Percentiles rank a stretch among this genome's conserved stretches.
phyloP scores from a whole-genome alignment of 2,888 invertebrate genomes.

The Zonitis immaculata region DNA sequence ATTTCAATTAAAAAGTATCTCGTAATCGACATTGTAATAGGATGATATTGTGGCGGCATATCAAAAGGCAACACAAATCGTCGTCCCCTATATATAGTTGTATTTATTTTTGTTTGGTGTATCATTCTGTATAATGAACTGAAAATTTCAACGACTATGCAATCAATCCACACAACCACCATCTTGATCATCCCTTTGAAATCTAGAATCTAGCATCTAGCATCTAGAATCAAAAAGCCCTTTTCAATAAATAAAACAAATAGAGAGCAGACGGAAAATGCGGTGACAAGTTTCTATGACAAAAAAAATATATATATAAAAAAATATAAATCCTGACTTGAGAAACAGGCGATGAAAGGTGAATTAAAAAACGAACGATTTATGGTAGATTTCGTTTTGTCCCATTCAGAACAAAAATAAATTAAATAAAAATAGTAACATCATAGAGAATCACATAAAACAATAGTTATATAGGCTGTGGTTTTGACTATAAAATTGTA shows the following conservation, averaged over 20 bases:
- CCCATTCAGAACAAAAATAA: neutral
- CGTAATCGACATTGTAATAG: conserved; percentile 21
- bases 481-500: neutral
- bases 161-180: neutral
- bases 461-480: neutral
- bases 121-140: conserved; percentile 24
- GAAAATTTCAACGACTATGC: neutral
- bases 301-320: no score
- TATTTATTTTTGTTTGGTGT: conserved; percentile 17
- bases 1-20: conserved; percentile 21
- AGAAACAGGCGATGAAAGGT: conserved; percentile 17
- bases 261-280: conserved; percentile 5
- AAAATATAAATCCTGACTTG: conserved; percentile 11
- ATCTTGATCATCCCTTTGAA: neutral
- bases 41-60: conserved; percentile 21
- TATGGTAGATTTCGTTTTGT: conserved; percentile 2
- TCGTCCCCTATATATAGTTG: conserved; percentile 6
- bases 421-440: neutral
- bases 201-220: neutral
- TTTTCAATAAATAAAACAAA: conserved; percentile 10
- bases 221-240: conserved; percentile 11
- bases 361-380: conserved; percentile 19
- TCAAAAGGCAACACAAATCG: conserved; percentile 12
- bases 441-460: conserved; percentile 1
- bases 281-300: conserved; percentile 5